phyloP scores from a whole-genome alignment of 1,140 invertebrate species.

The Drosophila punjabiensis region DNA sequence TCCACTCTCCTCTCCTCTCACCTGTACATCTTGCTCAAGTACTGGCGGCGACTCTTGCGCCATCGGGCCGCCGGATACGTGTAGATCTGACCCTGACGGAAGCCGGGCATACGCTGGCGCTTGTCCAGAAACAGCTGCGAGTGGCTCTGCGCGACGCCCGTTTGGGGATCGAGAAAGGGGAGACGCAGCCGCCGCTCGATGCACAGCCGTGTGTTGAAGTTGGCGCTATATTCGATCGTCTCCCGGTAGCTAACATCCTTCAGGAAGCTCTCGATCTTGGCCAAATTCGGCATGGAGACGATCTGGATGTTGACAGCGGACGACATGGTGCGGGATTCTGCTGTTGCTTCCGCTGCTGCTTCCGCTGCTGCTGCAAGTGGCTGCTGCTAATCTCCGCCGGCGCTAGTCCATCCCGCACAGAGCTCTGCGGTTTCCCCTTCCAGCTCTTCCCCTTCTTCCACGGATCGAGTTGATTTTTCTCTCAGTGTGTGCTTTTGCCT shows the following conservation, averaged over 20 bases:
- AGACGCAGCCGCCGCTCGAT: slow-evolving; percentile 96
- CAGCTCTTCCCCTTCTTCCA: too few relatives aligned
- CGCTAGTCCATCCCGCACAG: slow-evolving; percentile 38
- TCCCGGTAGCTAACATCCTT: slow-evolving; percentile 96
- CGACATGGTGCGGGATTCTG: slow-evolving; percentile 51
- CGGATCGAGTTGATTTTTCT: slow-evolving; percentile 13
- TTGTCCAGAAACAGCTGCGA: slow-evolving; percentile 95
- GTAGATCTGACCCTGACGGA: slow-evolving; percentile 95
- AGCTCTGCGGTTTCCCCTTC: slow-evolving; percentile 20
- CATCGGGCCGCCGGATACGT: slow-evolving; percentile 91
- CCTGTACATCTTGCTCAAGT: slow-evolving; percentile 85
- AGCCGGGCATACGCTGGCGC: slow-evolving; percentile 95
- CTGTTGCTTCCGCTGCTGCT: not conserved
- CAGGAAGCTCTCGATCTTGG: slow-evolving; percentile 93
- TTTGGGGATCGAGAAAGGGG: slow-evolving; percentile 98
- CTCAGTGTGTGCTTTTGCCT: slow-evolving; percentile 21
- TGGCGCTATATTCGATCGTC: slow-evolving; percentile 96
- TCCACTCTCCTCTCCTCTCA: slow-evolving; percentile 13
- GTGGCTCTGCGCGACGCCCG: slow-evolving; percentile 97
- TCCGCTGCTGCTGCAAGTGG: slow-evolving; percentile 9
- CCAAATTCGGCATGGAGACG: slow-evolving; percentile 90
- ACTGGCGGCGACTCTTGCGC: slow-evolving; percentile 83
- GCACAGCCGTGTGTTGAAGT: slow-evolving; percentile 96
- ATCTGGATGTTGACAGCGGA: slow-evolving; percentile 88
- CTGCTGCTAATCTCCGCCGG: slow-evolving; percentile 6